A percentile compares a stretch with the other conserved stretches of the same genome.
Evolutionary conservation across 1,140 invertebrate genomes (phyloP).

Genomic region (Contarinia nasturtii): DNA sequence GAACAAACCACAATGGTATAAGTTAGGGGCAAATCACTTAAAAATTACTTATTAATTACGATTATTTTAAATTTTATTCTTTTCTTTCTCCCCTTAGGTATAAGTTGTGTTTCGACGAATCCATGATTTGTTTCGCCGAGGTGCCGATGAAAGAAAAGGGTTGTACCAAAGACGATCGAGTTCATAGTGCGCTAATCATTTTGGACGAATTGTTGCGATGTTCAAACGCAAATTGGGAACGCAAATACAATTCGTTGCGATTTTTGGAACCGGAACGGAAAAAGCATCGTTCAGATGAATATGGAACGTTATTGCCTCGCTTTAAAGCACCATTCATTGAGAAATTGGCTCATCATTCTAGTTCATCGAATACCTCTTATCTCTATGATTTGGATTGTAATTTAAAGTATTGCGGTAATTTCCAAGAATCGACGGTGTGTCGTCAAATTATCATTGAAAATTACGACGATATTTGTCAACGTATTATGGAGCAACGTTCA

Average conservation of each 20-base stretch:
- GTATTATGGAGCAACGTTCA: constrained; percentile 57
- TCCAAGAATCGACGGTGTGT: constrained; percentile 76
- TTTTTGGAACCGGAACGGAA: constrained; percentile 20
- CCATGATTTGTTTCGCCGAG: constrained; percentile 54
- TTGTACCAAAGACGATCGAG: constrained; percentile 69
- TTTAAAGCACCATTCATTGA: constrained; percentile 24
- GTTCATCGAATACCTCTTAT: constrained; percentile 6
- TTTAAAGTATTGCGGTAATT: constrained; percentile 8
- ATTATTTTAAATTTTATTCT: no score
- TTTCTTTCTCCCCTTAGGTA: no score
- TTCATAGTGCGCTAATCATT: constrained; percentile 84
- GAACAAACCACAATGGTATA: constrained; percentile 74
- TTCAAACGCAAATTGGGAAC: constrained; percentile 78
- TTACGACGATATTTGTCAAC: constrained; percentile 61
- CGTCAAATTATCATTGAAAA: constrained; percentile 64
- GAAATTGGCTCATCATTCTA: constrained; percentile 8
- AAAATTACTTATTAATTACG: no score
- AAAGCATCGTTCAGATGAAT: constrained; percentile 20
- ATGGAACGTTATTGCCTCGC: constrained; percentile 19
- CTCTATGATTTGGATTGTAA: constrained; percentile 8
- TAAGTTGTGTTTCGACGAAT: constrained; percentile 84
- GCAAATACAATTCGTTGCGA: constrained; percentile 52
- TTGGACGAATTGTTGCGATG: constrained; percentile 87
- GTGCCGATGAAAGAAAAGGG: constrained; percentile 48
- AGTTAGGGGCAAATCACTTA: no score